Evolutionary conservation across 2,797 vertebrate genomes (phyloP).

Genomic region (Antennarius maculatus): DNA sequence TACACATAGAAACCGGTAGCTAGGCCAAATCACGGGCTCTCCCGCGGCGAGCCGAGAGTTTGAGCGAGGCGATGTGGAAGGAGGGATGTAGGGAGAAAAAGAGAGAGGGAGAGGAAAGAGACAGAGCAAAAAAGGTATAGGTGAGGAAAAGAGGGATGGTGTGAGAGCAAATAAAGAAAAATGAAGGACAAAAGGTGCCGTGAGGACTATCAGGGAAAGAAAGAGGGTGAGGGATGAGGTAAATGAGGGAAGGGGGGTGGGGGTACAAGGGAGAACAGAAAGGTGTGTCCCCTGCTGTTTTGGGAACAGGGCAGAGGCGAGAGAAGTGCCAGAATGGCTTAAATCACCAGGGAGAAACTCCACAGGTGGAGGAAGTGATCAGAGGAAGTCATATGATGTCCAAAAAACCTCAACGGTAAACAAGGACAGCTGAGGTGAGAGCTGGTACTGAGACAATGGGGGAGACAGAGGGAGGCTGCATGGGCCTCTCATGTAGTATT

Average conservation of each 20-base stretch:
- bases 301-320: conserved; percentile 55
- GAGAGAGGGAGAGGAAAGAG: not conserved
- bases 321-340: conserved; percentile 69
- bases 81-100: not conserved
- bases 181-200: not conserved
- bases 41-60: conserved; percentile 24
- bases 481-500: conserved; percentile 3
- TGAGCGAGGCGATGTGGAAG: conserved; percentile 14
- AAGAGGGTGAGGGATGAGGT: conserved; percentile 5
- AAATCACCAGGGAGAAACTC: conserved; percentile 66
- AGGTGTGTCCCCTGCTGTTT: conserved; percentile 50
- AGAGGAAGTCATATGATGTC: conserved; percentile 62
- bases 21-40: conserved; percentile 28
- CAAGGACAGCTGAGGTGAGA: conserved; percentile 28
- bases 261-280: conserved; percentile 19
- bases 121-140: not conserved
- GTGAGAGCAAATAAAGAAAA: not conserved
- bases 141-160: not conserved
- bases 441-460: not conserved
- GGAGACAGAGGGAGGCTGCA: not conserved
- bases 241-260: conserved; percentile 6
- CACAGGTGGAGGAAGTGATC: conserved; percentile 68
- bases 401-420: conserved; percentile 36
- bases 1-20: conserved; percentile 36
- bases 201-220: not conserved